phyloP scores from a whole-genome alignment of 2,113 vertebrate genomes.

The Mormoops blainvillei region DNA sequence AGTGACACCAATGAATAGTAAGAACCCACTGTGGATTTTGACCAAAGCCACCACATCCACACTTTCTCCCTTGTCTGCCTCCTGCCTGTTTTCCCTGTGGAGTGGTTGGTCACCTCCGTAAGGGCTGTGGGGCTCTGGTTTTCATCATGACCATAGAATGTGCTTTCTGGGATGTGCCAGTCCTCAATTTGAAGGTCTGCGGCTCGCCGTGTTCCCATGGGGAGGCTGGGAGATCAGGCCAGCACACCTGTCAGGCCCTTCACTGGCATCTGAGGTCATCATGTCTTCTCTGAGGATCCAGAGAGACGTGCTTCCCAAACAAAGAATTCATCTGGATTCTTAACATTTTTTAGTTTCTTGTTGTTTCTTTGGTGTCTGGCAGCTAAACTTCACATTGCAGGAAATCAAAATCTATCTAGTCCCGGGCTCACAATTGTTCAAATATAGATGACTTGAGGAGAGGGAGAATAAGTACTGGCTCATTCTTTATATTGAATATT shows the following conservation, averaged over 20 bases:
- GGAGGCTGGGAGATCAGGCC: background rate
- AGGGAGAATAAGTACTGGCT: background rate
- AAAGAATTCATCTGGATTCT: background rate
- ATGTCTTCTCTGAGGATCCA: background rate
- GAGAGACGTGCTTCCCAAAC: background rate
- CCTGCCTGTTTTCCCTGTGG: constrained; percentile 44
- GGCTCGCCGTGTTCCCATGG: background rate
- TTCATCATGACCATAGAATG: background rate
- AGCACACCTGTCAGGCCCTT: background rate
- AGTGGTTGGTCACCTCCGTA: background rate
- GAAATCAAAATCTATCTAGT: background rate
- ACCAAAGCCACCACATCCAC: constrained; percentile 69
- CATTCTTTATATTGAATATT: too few relatives aligned
- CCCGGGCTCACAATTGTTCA: background rate
- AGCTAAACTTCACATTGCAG: background rate
- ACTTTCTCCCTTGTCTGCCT: constrained; percentile 57
- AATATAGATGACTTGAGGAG: background rate
- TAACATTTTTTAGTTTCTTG: background rate
- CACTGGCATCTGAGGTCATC: background rate
- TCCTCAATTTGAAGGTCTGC: constrained; percentile 44
- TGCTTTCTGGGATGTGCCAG: constrained; percentile 59
- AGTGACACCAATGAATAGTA: constrained; percentile 70
- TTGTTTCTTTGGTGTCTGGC: background rate
- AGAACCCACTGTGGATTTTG: constrained; percentile 73
- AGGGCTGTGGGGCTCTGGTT: constrained; percentile 40